These are phyloP conservation scores for Mixornis gularis DNA, from an alignment of 2,113 vertebrate species.

Conservation along the genomic window DNA sequence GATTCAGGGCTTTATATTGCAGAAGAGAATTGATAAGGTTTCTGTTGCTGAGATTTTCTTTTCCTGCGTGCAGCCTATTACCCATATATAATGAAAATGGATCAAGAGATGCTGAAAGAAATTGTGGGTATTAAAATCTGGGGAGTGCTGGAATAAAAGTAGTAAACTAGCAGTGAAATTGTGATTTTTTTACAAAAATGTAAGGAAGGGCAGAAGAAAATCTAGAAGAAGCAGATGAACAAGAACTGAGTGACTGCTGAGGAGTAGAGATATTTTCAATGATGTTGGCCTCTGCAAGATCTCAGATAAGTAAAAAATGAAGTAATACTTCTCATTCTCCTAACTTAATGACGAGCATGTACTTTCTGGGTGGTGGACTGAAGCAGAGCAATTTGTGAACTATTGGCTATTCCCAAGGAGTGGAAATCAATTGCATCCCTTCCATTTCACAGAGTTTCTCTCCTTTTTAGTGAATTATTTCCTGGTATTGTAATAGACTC, in stretches of 20 bases:
- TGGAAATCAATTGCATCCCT: conserved; percentile 22
- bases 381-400: conserved; percentile 22
- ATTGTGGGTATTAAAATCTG: neutral
- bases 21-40: neutral
- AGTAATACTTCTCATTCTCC: neutral
- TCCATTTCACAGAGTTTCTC: neutral
- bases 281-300: neutral
- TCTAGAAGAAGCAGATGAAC: neutral
- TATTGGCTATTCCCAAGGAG: neutral
- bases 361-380: neutral
- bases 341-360: neutral
- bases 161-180: neutral
- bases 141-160: neutral
- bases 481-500: neutral
- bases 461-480: neutral
- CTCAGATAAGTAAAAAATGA: conserved; percentile 16
- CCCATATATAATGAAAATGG: neutral
- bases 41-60: neutral
- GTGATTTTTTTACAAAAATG: neutral
- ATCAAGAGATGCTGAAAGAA: neutral
- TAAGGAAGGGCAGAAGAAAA: neutral
- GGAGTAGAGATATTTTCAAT: neutral
- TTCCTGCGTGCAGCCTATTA: neutral
- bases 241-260: neutral
- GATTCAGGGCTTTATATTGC: neutral